Evolutionary conservation across 2,888 invertebrate genomes (phyloP), one percentile per base, ranked within the genome.

Genomic region (Julus scandinavius): DNA sequence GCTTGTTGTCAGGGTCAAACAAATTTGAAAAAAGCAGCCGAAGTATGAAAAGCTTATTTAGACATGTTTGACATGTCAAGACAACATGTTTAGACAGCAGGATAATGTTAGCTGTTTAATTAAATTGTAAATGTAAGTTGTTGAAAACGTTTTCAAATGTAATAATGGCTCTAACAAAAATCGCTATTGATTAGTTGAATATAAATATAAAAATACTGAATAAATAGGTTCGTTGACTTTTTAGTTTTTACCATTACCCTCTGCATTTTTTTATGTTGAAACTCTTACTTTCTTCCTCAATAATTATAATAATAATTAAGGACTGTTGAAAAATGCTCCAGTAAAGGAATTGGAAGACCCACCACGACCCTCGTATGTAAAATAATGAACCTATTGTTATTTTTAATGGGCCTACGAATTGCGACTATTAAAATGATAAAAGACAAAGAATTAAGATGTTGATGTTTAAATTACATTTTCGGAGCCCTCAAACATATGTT

Each of bases 371-470:
- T 29, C 72, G 72, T n/a, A 72, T 29, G 7, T 29, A 72, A 72
- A 72, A 72, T 72, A 72, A 72, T 72, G 72, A 72, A 72, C 72
- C 72, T 72, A 72, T 72, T 72, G 72, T 72, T 72, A 72, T 29
- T 72, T 72, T 72, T 72, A 72, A 72, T 72, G 72, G 72, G 72
- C 29, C 29, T 72, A 72, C 72, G 72, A 72, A 72, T 29, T 72
- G 72, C 72, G 72, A 6, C 72, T 29, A 72, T 72, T 72, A 72
- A 72, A 72, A 72, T 72, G 72, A 72, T 72, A 72, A 72, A 72
- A 72, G 72, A 72, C 72, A 72, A 72, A 72, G 72, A 72, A 72
- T 72, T 72, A 72, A 72, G 72, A 72, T 72, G 72, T 72, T 72
- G 72, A 72, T 72, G 72, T 72, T 72, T 72, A 72, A 72, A 72